Conservation (phyloP, 2,888 invertebrate species). For the Lasioglossum morio region DNA sequence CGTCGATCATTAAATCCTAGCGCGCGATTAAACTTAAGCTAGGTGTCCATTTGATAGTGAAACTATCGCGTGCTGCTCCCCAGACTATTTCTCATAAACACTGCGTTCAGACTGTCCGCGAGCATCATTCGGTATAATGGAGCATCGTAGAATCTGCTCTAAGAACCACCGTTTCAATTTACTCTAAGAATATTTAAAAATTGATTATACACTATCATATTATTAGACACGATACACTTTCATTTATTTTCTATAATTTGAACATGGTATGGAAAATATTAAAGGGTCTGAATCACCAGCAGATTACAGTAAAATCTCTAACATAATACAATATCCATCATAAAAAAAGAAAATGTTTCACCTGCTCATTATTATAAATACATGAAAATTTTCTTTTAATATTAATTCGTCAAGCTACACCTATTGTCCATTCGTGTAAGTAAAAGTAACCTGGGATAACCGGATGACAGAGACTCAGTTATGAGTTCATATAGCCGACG, state of each 20-base stretch:
- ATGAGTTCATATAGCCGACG: background rate
- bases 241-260: too few relatives aligned
- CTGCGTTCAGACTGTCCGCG: background rate
- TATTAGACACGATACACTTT: too few relatives aligned
- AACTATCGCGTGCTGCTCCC: background rate
- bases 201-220: too few relatives aligned
- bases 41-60: background rate
- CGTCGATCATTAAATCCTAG: conserved; percentile 76
- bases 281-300: too few relatives aligned
- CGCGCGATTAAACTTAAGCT: conserved; percentile 67
- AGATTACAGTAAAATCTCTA: too few relatives aligned
- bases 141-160: background rate
- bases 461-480: background rate
- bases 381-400: background rate
- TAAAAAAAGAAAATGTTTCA: background rate
- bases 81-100: background rate
- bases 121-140: background rate
- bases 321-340: too few relatives aligned
- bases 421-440: background rate
- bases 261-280: too few relatives aligned
- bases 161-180: background rate
- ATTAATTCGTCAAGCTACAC: background rate
- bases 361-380: background rate
- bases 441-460: background rate
- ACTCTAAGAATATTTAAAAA: too few relatives aligned